Evolutionary conservation across 1,140 invertebrate species (phyloP).

Genomic region (Pogonomyrmex barbatus): DNA sequence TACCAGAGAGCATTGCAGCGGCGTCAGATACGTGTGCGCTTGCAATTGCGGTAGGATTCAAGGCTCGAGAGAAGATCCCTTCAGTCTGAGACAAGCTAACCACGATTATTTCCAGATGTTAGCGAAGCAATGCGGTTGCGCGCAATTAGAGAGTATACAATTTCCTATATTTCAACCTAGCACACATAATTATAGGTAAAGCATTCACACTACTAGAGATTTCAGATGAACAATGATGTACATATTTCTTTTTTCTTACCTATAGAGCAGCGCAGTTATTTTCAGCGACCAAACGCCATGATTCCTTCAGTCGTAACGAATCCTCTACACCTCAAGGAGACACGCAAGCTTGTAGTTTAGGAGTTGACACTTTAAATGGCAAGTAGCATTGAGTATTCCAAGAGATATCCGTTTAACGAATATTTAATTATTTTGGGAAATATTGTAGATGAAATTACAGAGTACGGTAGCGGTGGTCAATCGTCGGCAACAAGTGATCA

Average conservation of each 20-base stretch:
- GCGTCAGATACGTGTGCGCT: conserved; percentile 92
- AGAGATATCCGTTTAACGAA: not conserved
- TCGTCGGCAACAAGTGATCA: conserved; percentile 79
- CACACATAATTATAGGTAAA: conserved; percentile 83
- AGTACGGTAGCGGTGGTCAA: conserved; percentile 82
- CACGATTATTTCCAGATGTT: conserved; percentile 93
- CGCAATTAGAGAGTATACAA: conserved; percentile 89
- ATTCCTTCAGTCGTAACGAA: conserved; percentile 81
- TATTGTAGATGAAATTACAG: conserved; percentile 80
- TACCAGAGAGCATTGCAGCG: conserved; percentile 90
- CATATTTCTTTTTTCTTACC: conserved; percentile 28
- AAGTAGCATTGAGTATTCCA: conserved; percentile 15
- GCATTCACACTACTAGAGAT: not conserved
- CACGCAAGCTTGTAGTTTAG: conserved; percentile 85
- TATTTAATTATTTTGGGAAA: not conserved
- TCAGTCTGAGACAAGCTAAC: conserved; percentile 94
- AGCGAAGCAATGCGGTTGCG: conserved; percentile 91
- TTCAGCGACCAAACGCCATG: conserved; percentile 80
- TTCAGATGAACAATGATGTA: not conserved
- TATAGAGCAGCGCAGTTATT: conserved; percentile 86
- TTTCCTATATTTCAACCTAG: conserved; percentile 96
- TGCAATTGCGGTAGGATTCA: conserved; percentile 97
- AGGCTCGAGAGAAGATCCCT: conserved; percentile 95
- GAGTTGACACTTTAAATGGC: conserved; percentile 80
- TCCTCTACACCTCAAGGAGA: conserved; percentile 80